These are phyloP conservation scores for Conchocele bisecta DNA, from an alignment of 2,888 invertebrate species.

Conservation along the genomic window DNA sequence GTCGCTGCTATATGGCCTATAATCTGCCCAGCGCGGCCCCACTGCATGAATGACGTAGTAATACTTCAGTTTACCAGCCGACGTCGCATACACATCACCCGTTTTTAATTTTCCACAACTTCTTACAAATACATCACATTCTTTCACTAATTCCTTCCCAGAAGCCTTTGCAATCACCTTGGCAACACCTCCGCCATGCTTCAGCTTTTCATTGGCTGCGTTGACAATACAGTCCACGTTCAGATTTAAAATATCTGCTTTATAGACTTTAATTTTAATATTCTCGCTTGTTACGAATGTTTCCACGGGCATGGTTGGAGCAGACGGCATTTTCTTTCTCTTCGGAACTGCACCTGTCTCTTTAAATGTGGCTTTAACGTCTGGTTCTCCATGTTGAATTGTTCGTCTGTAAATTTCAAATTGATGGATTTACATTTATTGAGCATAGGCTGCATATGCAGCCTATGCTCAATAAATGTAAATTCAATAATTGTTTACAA, in stretches of 20 bases:
- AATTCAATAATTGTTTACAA: no score
- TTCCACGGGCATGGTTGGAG: neutral
- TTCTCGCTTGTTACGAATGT: slow-evolving; percentile 2
- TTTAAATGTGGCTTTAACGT: no score
- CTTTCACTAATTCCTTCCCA: slow-evolving; percentile 36
- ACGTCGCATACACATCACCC: slow-evolving; percentile 11
- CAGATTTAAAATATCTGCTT: slow-evolving; percentile 40
- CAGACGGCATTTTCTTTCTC: no score
- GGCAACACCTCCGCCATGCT: slow-evolving; percentile 56
- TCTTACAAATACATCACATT: slow-evolving; percentile 24
- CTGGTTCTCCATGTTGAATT: no score
- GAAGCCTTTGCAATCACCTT: slow-evolving; percentile 46
- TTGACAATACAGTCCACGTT: slow-evolving; percentile 56
- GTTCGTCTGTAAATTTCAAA: no score
- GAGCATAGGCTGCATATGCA: no score
- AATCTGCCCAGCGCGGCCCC: slow-evolving; percentile 38
- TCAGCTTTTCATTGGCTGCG: slow-evolving; percentile 54
- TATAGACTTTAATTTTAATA: slow-evolving; percentile 37
- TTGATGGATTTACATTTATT: no score
- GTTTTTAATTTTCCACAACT: slow-evolving; percentile 10
- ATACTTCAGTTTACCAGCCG: slow-evolving; percentile 38
- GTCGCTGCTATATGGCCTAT: slow-evolving; percentile 5
- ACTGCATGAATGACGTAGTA: slow-evolving; percentile 50
- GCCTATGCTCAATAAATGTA: no score
- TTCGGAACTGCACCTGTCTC: no score